Base-by-base conservation (phyloP, 2,113 vertebrate species). In the Pygoscelis adeliae region DNA sequence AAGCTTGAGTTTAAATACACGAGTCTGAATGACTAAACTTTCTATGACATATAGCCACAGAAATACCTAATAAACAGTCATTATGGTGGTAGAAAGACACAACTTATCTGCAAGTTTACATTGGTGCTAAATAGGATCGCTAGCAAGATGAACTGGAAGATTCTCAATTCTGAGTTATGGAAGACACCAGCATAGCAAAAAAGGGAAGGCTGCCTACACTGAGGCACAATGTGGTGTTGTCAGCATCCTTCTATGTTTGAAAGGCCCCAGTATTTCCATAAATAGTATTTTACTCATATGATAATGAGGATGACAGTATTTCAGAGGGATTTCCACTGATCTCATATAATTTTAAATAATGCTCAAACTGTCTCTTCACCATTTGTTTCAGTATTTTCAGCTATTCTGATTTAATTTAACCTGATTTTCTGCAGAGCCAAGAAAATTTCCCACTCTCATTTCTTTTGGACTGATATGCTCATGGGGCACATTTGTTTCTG, bases 371-470 rank as follows among this genome's bases (percentile, higher is more conserved):
- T 69, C 47, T 67, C 30, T 87, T 89, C 40, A 53, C 34, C 18
- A 32, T 87, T 97, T 84, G 25, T 89, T 95, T 93, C 70, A 53
- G 21, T 70, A 72, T 95, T 96, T 96, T 72, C 61, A 76, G 34
- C 49, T 76, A n/a, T 77, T 92, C 8, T 67, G 59, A 32, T 47
- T 86, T 89, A 87, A 87, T 90, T 93, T 90, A 94, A 62, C 50
- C 30, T 59, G 38, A 66, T 89, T 92, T 92, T 89, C 55, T 76
- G 32, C 50, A 87, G 27, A 96, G 86, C 26, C 80, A 95, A 92
- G 83, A 86, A 61, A 67, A 32, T 15, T 77, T 90, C 86, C 19
- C 27, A 63, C 76, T 93, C 21, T 78, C 38, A 29, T 66, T 63
- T 94, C 55, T 87, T 96, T 86, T 93, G n/a, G 71, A 74, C 19